Evolutionary conservation across 92 coral and sea anemone species (phyloP).

Genomic region (Plumapathes pennacea): DNA sequence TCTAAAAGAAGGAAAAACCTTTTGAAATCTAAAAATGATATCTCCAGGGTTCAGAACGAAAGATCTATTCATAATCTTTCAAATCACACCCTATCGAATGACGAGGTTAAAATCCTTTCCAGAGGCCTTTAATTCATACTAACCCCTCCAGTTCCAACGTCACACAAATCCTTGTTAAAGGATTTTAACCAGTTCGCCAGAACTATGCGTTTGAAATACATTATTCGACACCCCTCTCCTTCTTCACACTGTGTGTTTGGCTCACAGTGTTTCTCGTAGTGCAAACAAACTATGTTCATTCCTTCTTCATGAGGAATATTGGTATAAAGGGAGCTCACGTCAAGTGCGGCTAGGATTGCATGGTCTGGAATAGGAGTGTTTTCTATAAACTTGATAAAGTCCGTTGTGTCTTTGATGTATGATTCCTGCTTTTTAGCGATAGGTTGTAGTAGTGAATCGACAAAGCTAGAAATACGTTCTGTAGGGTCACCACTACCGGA

Average conservation of each 20-base stretch:
- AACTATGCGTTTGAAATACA: too few species aligned
- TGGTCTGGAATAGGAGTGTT: constrained; percentile 12
- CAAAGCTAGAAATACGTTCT: constrained; percentile 31
- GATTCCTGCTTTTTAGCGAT: constrained; percentile 41
- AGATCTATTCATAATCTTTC: too few species aligned
- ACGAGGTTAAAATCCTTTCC: too few species aligned
- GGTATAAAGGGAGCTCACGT: constrained; percentile 13
- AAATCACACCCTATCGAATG: too few species aligned
- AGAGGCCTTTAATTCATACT: too few species aligned
- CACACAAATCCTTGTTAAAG: too few species aligned
- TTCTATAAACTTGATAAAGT: constrained; percentile 28
- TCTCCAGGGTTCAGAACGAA: too few species aligned
- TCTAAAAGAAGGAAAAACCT: too few species aligned
- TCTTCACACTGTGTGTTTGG: constrained; percentile 15
- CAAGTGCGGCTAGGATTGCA: constrained; percentile 5
- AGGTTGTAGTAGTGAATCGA: constrained; percentile 47
- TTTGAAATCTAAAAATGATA: too few species aligned
- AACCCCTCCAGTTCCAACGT: too few species aligned
- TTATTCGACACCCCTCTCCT: too few species aligned
- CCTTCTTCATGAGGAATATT: constrained; percentile 41
- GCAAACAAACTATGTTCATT: constrained; percentile 18
- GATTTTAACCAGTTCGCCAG: too few species aligned
- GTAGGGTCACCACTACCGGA: constrained; percentile 19
- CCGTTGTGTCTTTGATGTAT: constrained; percentile 25
- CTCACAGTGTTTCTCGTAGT: constrained; percentile 5